Conservation (phyloP, 2,797 vertebrate species). For the Danio aesculapii region DNA sequence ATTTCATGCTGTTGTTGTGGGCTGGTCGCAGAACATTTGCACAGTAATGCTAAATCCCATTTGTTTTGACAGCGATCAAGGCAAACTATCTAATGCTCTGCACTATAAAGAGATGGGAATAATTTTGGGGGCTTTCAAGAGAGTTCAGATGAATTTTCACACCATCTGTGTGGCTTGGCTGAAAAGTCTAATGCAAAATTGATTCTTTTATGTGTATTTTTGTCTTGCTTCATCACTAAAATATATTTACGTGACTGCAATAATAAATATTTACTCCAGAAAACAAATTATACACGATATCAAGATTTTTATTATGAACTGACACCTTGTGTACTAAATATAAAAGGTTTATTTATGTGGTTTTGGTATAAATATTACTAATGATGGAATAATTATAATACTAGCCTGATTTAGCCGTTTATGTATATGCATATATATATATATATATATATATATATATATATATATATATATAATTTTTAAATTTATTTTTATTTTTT, state of each 20-base stretch:
- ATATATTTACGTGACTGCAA: not conserved
- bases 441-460: no score
- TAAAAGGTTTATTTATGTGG: not conserved
- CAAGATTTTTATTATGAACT: not conserved
- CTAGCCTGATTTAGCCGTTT: no score
- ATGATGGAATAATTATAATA: no score
- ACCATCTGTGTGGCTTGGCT: constrained; percentile 15
- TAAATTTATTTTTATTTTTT: no score
- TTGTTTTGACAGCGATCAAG: constrained; percentile 37
- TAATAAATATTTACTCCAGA: not conserved
- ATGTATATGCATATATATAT: no score
- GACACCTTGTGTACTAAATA: not conserved
- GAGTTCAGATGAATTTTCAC: constrained; percentile 43
- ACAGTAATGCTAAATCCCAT: constrained; percentile 2
- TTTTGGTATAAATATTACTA: not conserved
- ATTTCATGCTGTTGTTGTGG: constrained; percentile 20
- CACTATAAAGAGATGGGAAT: constrained; percentile 38
- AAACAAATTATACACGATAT: not conserved
- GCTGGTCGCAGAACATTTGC: constrained; percentile 6
- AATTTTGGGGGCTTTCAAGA: constrained; percentile 39
- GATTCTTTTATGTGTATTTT: constrained; percentile 7
- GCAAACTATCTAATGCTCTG: constrained; percentile 25
- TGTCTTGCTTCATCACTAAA: not conserved
- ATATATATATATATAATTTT: no score
- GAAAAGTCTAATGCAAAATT: constrained; percentile 14